These are phyloP conservation scores for Agrotis exclamationis DNA, from an alignment of 2,888 invertebrate genomes.

Conservation along the genomic window DNA sequence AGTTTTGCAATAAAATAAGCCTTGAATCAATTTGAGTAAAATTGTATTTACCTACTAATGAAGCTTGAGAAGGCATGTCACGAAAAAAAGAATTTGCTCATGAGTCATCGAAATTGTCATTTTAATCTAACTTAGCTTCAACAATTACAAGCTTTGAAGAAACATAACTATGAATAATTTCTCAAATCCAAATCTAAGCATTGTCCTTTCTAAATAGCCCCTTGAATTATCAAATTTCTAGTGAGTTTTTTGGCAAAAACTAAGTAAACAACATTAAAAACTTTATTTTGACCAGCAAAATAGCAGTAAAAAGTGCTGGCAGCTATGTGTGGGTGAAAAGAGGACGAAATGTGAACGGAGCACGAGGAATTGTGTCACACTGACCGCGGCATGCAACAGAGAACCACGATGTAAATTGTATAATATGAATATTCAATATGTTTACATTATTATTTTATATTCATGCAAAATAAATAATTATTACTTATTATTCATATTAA, in stretches of 20 bases:
- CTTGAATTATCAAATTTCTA: not conserved
- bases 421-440: not conserved
- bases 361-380: slow-evolving; percentile 74
- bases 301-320: slow-evolving; percentile 50
- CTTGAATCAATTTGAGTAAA: not conserved
- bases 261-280: slow-evolving; percentile 13
- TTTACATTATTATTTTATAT: not conserved
- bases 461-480: no score
- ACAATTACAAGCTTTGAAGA: not conserved
- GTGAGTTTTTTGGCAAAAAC: not conserved
- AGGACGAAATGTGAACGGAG: slow-evolving; percentile 68
- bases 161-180: not conserved
- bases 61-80: not conserved
- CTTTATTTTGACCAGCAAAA: slow-evolving; percentile 23
- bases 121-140: not conserved
- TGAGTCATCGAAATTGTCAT: not conserved
- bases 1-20: not conserved
- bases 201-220: not conserved
- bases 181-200: not conserved
- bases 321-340: slow-evolving; percentile 69
- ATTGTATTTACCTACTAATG: not conserved
- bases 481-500: no score
- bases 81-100: not conserved
- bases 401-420: slow-evolving; percentile 46
- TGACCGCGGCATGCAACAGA: slow-evolving; percentile 53